A percentile compares a stretch with the other conserved stretches of the same genome.
Conservation (phyloP, 2,888 invertebrate genomes). For the Macaria notata region DNA sequence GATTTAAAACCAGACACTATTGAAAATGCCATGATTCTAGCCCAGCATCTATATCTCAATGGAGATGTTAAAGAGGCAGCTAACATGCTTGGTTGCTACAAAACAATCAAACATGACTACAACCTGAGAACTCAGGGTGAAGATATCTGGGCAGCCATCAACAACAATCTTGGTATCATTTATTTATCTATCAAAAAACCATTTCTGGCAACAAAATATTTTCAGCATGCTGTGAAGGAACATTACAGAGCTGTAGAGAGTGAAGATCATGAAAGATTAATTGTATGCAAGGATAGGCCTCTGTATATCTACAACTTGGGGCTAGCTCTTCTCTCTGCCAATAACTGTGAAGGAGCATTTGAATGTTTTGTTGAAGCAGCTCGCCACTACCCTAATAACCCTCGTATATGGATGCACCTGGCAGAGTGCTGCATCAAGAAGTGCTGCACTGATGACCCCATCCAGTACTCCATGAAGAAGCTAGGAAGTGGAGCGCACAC, state of each 20-base stretch:
- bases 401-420: slow-evolving; percentile 94
- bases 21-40: slow-evolving; percentile 72
- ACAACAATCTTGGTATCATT: slow-evolving; percentile 92
- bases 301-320: slow-evolving; percentile 92
- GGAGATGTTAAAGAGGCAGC: slow-evolving; percentile 72
- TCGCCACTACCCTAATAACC: slow-evolving; percentile 92
- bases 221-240: slow-evolving; percentile 89
- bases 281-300: slow-evolving; percentile 76
- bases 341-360: slow-evolving; percentile 92
- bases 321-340: slow-evolving; percentile 90
- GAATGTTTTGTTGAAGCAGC: slow-evolving; percentile 94
- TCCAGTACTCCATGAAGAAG: slow-evolving; percentile 70
- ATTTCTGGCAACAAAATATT: slow-evolving; percentile 89
- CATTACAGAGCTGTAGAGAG: slow-evolving; percentile 79
- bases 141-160: slow-evolving; percentile 81
- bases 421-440: slow-evolving; percentile 95
- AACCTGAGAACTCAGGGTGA: slow-evolving; percentile 70
- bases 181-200: slow-evolving; percentile 92
- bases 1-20: slow-evolving; percentile 65
- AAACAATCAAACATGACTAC: slow-evolving; percentile 63
- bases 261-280: slow-evolving; percentile 67
- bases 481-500: slow-evolving; percentile 74
- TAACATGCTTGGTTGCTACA: slow-evolving; percentile 64
- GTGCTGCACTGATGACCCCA: slow-evolving; percentile 81
- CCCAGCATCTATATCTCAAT: slow-evolving; percentile 70